phyloP scores from a whole-genome alignment of 2,113 vertebrate species.

The Phocoena sinus region DNA sequence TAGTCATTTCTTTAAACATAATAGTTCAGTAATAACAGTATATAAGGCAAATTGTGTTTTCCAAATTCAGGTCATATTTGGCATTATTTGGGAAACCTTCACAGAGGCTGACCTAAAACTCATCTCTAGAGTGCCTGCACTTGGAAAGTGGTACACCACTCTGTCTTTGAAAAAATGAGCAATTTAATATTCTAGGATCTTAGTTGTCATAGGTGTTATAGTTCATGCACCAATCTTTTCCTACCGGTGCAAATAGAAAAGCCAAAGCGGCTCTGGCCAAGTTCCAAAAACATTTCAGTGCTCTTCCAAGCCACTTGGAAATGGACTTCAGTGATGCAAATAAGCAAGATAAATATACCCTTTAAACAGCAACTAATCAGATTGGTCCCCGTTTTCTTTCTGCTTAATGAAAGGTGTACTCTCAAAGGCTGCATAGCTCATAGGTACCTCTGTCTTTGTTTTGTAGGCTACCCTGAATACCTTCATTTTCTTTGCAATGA shows the following conservation, averaged over 20 bases:
- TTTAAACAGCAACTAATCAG: background rate
- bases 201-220: background rate
- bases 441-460: background rate
- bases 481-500: background rate
- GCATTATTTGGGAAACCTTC: background rate
- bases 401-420: background rate
- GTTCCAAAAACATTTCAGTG: background rate
- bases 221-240: background rate
- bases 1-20: background rate
- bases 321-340: constrained; percentile 18
- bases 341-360: constrained; percentile 31
- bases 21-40: background rate
- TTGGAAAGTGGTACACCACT: background rate
- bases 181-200: background rate
- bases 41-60: background rate
- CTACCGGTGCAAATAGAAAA: background rate
- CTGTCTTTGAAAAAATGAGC: background rate
- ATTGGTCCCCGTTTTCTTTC: background rate
- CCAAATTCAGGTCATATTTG: background rate
- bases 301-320: constrained; percentile 24
- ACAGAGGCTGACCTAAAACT: background rate
- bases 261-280: background rate
- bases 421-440: background rate
- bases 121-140: background rate
- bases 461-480: background rate